A percentile compares a stretch with the other conserved stretches of the same genome.
Conservation (phyloP, 2,113 vertebrate genomes). For the Dasyornis broadbenti region DNA sequence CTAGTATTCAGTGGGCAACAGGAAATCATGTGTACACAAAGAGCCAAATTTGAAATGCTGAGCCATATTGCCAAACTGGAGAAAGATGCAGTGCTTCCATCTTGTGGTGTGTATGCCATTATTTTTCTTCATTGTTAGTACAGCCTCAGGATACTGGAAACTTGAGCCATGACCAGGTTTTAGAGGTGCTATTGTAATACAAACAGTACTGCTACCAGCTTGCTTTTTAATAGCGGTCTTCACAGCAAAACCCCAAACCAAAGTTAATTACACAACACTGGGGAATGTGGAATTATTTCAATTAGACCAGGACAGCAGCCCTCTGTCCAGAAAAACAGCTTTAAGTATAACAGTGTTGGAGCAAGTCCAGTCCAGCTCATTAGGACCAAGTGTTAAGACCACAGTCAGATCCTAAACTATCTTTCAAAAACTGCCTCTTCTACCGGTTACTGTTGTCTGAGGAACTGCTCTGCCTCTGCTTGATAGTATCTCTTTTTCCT, state of each 20-base stretch:
- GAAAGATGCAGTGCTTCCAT: neutral
- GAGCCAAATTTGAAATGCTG: neutral
- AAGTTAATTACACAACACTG: neutral
- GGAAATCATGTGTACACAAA: neutral
- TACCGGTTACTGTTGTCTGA: neutral
- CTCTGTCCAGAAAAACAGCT: neutral
- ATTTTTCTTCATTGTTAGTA: neutral
- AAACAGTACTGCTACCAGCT: neutral
- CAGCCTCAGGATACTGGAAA: neutral
- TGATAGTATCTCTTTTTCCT: neutral
- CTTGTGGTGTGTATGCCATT: neutral
- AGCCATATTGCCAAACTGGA: neutral
- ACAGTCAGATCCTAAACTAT: neutral
- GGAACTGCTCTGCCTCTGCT: neutral
- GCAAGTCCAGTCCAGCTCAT: neutral
- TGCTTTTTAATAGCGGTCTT: neutral
- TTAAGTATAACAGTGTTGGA: neutral
- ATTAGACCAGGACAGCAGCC: neutral
- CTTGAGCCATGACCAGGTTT: neutral
- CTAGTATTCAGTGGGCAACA: neutral
- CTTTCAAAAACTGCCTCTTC: neutral
- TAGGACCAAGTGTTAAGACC: neutral
- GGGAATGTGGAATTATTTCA: neutral
- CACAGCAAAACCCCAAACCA: neutral
- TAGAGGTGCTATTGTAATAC: neutral